Evolutionary conservation across 2,113 vertebrate genomes (phyloP), one percentile per base, ranked within the genome.

Genomic region (Cygnus buccinator): DNA sequence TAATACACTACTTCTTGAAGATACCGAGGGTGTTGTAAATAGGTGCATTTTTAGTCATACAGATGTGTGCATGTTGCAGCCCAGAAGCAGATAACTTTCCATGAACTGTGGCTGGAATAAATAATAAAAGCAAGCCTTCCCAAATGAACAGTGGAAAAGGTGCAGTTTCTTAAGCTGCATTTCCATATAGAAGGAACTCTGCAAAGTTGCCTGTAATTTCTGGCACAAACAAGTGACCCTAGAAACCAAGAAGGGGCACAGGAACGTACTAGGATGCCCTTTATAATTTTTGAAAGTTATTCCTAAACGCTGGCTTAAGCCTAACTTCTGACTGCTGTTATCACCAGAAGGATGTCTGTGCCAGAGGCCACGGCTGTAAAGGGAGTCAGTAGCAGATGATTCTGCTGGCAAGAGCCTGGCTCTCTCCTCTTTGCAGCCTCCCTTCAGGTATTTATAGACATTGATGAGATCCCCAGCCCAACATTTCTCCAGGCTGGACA

Each of bases 111-210:
- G 23, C 29, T 71, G 70, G 55, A 79, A 62, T 77, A 74, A 78
- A 39, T 7, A 58, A 37, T 13, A 35, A 23, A 77, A 91, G 43
- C 20, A 70, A 89, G 8, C 12, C 19, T 46, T 0, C 0, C 16
- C 25, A 57, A 21, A 26, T 28, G 25, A 92, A n/a, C 4, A 37
- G 44, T 0, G 1, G 63, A 65, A 86, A 84, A 89, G 19, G 8
- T 0, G 0, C 48, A 66, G 41, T 29, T 74, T 18, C 52, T 67
- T 21, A 31, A 52, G 15, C 31, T 4, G 5, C 8, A 23, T 73
- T 35, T 48, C 10, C 70, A 20, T 14, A 35, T 55, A 23, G 52
- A 81, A 74, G 29, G 70, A 62, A 11, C 23, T 23, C 16, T 55
- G 46, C 59, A 73, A 77, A 70, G 19, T 39, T 78, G 26, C 28